phyloP scores from a whole-genome alignment of 92 coral and sea anemone genomes.

The Diadumene lineata region DNA sequence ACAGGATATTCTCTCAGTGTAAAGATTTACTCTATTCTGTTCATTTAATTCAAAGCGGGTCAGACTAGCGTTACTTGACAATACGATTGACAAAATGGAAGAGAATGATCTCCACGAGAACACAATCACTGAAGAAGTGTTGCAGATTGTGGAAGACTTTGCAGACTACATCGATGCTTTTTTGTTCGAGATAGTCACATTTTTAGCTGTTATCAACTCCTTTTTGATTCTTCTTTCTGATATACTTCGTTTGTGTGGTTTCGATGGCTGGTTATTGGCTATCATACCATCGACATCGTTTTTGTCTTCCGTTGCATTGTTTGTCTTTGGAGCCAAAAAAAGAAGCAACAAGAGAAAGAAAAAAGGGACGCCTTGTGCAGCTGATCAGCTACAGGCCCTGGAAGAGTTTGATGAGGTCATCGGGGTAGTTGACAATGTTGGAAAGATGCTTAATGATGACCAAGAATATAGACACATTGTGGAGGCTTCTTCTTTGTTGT shows the following conservation, averaged over 20 bases:
- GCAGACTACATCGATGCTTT: slow-evolving; percentile 82
- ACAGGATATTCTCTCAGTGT: no score
- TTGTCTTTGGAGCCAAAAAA: slow-evolving; percentile 75
- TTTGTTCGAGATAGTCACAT: slow-evolving; percentile 83
- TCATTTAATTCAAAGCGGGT: no score
- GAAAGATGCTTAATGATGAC: slow-evolving; percentile 47
- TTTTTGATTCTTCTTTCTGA: slow-evolving; percentile 74
- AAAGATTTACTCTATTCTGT: no score
- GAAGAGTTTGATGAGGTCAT: slow-evolving; percentile 62
- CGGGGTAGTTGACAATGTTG: slow-evolving; percentile 70
- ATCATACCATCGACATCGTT: slow-evolving; percentile 74
- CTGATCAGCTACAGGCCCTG: slow-evolving; percentile 51
- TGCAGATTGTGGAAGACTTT: slow-evolving; percentile 72
- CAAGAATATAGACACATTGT: slow-evolving; percentile 9
- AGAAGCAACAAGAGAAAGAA: slow-evolving; percentile 56
- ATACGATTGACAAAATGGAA: background rate
- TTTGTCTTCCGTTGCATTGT: slow-evolving; percentile 62
- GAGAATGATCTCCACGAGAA: slow-evolving; percentile 29
- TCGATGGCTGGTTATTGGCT: slow-evolving; percentile 77
- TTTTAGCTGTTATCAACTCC: slow-evolving; percentile 73
- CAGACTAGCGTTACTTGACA: background rate
- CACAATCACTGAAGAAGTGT: slow-evolving; percentile 69
- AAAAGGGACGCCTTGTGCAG: slow-evolving; percentile 45
- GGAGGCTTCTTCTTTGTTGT: no score
- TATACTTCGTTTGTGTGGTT: slow-evolving; percentile 61